Base-by-base conservation (phyloP, 2,113 vertebrate species). In the Tyto alba region DNA sequence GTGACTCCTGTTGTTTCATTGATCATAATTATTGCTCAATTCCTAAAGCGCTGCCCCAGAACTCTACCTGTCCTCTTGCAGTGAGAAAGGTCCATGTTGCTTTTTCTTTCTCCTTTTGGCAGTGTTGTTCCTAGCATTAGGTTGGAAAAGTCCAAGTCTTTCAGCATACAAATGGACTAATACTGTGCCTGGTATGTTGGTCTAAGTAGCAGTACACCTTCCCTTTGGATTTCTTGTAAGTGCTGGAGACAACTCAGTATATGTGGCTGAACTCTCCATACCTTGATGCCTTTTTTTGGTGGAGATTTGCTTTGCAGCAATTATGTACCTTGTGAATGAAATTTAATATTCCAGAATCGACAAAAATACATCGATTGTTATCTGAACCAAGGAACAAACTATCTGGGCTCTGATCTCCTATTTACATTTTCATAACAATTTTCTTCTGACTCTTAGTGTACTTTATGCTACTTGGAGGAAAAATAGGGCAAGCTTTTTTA, bases 31-130 rank as follows among this genome's bases (percentile, higher is more conserved):
- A 50, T 62, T 75, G 11, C 27, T 88, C 4, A 22, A 0, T 87
- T 85, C 69, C 56, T 82, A 26, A 91, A 78, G 72, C n/a, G 36
- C 16, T 82, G 34, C 17, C 36, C 27, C 36, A 43, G 53, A 47
- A 66, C 47, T 21, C 18, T n/a, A 47, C 0, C 0, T 82, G 38
- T 71, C 60, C 77, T 3, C 0, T 13, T 63, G 13, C 53, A 20
- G n/a, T 72, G 47, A 57, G 56, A 87, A 92, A 62, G 32, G 62
- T 71, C 26, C n/a, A 3, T 43, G 22, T 76, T 71, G 22, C 25
- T 84, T 32, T 72, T 89, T 60, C 16, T 59, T 82, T 78, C 30
- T 64, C 34, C 57, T 85, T 91, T 79, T 90, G 59, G 29, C 20
- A 43, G 4, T 43, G 16, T 26, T 77, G 3, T 66, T 91, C 34